phyloP scores from a whole-genome alignment of 2,113 vertebrate genomes.

The Coptodon rendalli region DNA sequence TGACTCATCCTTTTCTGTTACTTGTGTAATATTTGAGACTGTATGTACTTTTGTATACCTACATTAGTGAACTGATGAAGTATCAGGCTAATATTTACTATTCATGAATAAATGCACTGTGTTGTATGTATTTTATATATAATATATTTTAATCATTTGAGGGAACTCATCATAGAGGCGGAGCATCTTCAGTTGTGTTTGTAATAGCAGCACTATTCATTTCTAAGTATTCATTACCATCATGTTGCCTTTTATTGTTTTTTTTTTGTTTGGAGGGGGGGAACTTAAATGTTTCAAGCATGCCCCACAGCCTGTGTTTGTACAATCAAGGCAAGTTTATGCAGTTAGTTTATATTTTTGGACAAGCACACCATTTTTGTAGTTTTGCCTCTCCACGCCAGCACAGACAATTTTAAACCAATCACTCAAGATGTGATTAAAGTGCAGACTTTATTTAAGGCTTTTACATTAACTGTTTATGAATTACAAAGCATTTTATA shows the following conservation, averaged over 20 bases:
- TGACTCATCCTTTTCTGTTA: not conserved
- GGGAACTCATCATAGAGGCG: not conserved
- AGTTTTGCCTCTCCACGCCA: too few relatives aligned
- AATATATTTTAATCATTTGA: not conserved
- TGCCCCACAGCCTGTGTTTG: too few relatives aligned
- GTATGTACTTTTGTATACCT: not conserved
- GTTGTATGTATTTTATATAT: not conserved
- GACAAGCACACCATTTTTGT: too few relatives aligned
- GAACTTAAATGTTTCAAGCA: too few relatives aligned
- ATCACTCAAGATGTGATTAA: not conserved
- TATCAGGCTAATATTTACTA: not conserved
- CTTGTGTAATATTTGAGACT: not conserved
- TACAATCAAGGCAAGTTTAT: too few relatives aligned
- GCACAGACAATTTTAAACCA: too few relatives aligned
- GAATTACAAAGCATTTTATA: not conserved
- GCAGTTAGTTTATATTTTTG: too few relatives aligned
- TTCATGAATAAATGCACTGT: not conserved
- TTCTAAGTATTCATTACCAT: not conserved
- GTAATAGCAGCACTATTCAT: not conserved
- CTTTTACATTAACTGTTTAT: not conserved
- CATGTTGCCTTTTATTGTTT: not conserved
- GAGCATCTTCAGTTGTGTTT: not conserved
- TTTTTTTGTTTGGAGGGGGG: not conserved
- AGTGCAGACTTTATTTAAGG: not conserved
- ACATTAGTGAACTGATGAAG: not conserved